Evolutionary conservation across 1,140 invertebrate species (phyloP).

Genomic region (Battus philenor): DNA sequence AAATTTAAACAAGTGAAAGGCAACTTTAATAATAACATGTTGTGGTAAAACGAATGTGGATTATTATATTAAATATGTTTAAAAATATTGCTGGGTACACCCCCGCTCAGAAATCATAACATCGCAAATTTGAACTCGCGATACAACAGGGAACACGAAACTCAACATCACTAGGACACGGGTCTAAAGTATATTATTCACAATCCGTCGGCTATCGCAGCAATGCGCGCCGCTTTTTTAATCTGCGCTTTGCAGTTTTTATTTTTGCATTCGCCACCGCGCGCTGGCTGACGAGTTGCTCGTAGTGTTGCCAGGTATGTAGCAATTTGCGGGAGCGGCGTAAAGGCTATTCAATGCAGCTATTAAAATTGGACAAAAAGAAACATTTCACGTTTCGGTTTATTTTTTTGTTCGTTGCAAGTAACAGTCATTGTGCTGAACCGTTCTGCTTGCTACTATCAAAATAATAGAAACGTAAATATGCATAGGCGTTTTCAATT

Average conservation of each 20-base stretch:
- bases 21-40: too few species aligned
- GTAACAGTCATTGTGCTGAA: not conserved
- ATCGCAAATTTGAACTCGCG: too few species aligned
- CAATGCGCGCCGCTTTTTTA: conserved; percentile 6
- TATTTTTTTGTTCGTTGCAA: too few species aligned
- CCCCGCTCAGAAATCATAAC: too few species aligned
- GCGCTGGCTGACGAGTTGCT: not conserved
- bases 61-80: too few species aligned
- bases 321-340: conserved; percentile 4
- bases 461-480: not conserved
- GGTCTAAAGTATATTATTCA: conserved; percentile 7
- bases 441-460: not conserved
- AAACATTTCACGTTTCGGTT: too few species aligned
- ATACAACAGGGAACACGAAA: not conserved
- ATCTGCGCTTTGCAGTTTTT: conserved; percentile 1
- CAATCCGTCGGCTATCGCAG: not conserved
- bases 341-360: conserved; percentile 12
- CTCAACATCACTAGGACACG: not conserved
- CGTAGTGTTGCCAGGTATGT: conserved; percentile 9
- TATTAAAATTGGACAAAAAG: conserved; percentile 9
- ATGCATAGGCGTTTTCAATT: too few species aligned
- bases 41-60: too few species aligned
- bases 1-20: too few species aligned
- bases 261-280: not conserved
- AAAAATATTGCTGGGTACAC: too few species aligned